A percentile compares a stretch with the other conserved stretches of the same genome.
Conservation (phyloP, 2,888 invertebrate species). For the Agrochola circellaris region DNA sequence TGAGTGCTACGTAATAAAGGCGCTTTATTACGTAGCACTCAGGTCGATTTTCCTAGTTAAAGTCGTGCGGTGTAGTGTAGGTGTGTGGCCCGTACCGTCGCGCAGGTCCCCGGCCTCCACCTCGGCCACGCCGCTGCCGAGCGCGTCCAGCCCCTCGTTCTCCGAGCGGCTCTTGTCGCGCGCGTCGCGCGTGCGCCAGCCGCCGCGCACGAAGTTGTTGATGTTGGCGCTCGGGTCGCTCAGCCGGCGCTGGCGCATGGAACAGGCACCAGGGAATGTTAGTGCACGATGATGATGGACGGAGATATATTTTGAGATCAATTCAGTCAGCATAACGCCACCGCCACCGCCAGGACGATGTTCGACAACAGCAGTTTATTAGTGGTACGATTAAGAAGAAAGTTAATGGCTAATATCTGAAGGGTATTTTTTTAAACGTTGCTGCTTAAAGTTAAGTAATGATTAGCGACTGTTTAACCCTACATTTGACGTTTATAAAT, state of each 20-base stretch:
- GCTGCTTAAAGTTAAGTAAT: too few species aligned
- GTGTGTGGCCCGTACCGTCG: slow-evolving; percentile 71
- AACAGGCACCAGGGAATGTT: too few species aligned
- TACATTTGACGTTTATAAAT: too few species aligned
- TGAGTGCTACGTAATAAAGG: too few species aligned
- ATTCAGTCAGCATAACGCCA: neutral
- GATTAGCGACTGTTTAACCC: too few species aligned
- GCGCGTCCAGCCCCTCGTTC: slow-evolving; percentile 96
- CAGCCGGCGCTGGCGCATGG: slow-evolving; percentile 92
- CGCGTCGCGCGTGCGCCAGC: slow-evolving; percentile 93
- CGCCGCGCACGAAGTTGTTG: slow-evolving; percentile 95
- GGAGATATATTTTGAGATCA: neutral
- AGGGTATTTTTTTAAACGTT: too few species aligned
- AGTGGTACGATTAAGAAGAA: neutral
- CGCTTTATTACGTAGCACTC: neutral
- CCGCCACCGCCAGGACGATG: too few species aligned
- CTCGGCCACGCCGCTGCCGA: slow-evolving; percentile 96
- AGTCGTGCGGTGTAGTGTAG: neutral
- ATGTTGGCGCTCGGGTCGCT: slow-evolving; percentile 98
- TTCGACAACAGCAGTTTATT: neutral
- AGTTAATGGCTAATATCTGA: neutral
- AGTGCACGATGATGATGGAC: neutral
- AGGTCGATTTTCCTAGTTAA: neutral
- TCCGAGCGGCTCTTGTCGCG: slow-evolving; percentile 96
- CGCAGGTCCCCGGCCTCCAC: slow-evolving; percentile 98